Percentiles rank a stretch among this genome's conserved stretches.
Evolutionary conservation across 2,888 invertebrate species (phyloP).

Genomic region (Julus scandinavius): DNA sequence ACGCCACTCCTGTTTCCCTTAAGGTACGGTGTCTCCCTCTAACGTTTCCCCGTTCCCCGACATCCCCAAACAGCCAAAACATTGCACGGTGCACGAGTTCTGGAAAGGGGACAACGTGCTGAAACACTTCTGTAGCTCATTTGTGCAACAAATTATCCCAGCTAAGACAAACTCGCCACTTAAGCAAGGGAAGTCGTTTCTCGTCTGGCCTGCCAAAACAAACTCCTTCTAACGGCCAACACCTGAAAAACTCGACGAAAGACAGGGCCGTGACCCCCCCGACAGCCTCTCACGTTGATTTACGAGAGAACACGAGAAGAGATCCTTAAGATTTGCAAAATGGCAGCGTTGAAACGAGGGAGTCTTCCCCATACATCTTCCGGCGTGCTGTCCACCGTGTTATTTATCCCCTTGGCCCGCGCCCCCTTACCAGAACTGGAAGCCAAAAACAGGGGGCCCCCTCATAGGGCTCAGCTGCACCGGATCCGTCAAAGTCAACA

Average conservation of each 20-base stretch:
- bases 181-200: conserved; percentile 49
- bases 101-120: not conserved
- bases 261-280: conserved; percentile 27
- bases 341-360: not conserved
- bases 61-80: not conserved
- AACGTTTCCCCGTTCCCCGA: not conserved
- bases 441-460: not conserved
- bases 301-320: conserved; percentile 31
- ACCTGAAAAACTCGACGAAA: conserved; percentile 47
- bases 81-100: not conserved
- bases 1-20: not conserved
- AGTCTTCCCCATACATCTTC: conserved; percentile 20
- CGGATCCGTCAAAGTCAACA: conserved; percentile 49
- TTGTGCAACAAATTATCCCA: not conserved
- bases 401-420: not conserved
- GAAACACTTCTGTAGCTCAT: conserved; percentile 10
- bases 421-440: not conserved
- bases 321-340: conserved; percentile 35
- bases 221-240: not conserved
- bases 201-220: conserved; percentile 29
- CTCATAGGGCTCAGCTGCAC: conserved; percentile 52
- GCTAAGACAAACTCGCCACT: conserved; percentile 30
- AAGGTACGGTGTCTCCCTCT: not conserved
- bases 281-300: not conserved
- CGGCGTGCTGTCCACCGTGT: conserved; percentile 35